phyloP scores from a whole-genome alignment of 2,113 vertebrate species.

The Oncorhynchus tshawytscha region DNA sequence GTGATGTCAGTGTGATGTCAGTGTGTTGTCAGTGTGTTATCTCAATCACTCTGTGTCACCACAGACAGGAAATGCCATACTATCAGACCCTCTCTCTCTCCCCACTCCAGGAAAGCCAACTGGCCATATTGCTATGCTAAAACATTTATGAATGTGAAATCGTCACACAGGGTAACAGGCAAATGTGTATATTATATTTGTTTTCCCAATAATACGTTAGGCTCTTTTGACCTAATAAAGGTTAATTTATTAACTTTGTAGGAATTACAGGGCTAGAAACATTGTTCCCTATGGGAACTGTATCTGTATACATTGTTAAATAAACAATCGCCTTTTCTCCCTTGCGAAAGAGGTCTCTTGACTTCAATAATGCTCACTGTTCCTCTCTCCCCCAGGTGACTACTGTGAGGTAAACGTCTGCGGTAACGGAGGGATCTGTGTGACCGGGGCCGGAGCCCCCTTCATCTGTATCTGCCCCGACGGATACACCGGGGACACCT shows the following conservation, averaged over 20 bases:
- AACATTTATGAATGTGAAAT: neutral
- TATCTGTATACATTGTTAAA: too few species aligned
- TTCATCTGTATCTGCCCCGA: slow-evolving; percentile 89
- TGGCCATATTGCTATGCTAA: neutral
- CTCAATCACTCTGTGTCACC: slow-evolving; percentile 3
- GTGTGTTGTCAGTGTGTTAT: neutral
- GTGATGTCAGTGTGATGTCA: neutral
- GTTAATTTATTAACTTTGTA: too few species aligned
- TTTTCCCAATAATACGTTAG: neutral
- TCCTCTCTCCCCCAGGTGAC: slow-evolving; percentile 73
- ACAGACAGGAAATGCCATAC: slow-evolving; percentile 32
- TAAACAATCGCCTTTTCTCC: too few species aligned
- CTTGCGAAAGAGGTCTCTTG: neutral
- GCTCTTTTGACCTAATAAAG: too few species aligned
- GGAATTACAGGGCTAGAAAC: too few species aligned
- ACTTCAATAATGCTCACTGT: neutral
- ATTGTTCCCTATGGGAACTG: too few species aligned
- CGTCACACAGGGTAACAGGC: neutral
- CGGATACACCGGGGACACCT: slow-evolving; percentile 84
- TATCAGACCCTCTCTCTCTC: neutral
- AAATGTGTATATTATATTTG: neutral
- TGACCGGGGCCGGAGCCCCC: slow-evolving; percentile 67
- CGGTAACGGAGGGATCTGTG: slow-evolving; percentile 88
- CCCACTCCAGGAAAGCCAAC: neutral
- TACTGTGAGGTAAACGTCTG: slow-evolving; percentile 83